These are phyloP conservation scores for Taeniopygia guttata DNA, from an alignment of 2,797 vertebrate genomes.

Conservation along the genomic window DNA sequence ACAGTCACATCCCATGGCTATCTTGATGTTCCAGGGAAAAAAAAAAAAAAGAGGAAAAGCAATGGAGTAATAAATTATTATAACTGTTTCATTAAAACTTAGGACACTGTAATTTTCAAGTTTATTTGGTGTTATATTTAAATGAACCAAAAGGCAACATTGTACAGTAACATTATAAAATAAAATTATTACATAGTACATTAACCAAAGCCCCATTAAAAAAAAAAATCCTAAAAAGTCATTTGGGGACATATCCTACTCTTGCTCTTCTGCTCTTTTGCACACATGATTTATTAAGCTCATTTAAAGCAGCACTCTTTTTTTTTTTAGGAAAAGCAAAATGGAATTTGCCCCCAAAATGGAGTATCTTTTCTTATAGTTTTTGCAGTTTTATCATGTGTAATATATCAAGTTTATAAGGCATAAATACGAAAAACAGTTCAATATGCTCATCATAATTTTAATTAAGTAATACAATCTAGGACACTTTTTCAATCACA, in stretches of 20 bases:
- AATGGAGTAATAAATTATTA: constrained; percentile 23
- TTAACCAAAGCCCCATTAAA: constrained; percentile 68
- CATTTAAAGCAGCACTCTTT: constrained; percentile 24
- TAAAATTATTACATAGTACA: constrained; percentile 67
- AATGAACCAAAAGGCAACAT: constrained; percentile 70
- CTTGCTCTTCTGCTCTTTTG: constrained; percentile 32
- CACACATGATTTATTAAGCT: constrained; percentile 17
- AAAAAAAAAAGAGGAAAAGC: not conserved
- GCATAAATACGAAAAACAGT: constrained; percentile 76
- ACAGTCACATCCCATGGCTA: not conserved
- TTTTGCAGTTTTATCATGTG: constrained; percentile 28
- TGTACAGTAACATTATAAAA: constrained; percentile 74
- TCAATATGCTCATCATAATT: constrained; percentile 67
- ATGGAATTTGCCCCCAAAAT: constrained; percentile 22
- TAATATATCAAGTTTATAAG: constrained; percentile 73
- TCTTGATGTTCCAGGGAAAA: not conserved
- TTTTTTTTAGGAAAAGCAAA: constrained; percentile 27
- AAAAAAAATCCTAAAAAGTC: constrained; percentile 69
- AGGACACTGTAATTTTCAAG: constrained; percentile 40
- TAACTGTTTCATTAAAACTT: constrained; percentile 51
- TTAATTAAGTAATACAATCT: constrained; percentile 68
- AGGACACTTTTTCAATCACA: constrained; percentile 63
- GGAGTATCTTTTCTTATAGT: not conserved
- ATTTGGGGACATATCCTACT: constrained; percentile 41
- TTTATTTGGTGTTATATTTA: constrained; percentile 73